Percentiles rank a stretch among this genome's conserved stretches.
These are phyloP conservation scores for Calcarius lapponicus DNA, from an alignment of 2,797 vertebrate species.

Conservation along the genomic window DNA sequence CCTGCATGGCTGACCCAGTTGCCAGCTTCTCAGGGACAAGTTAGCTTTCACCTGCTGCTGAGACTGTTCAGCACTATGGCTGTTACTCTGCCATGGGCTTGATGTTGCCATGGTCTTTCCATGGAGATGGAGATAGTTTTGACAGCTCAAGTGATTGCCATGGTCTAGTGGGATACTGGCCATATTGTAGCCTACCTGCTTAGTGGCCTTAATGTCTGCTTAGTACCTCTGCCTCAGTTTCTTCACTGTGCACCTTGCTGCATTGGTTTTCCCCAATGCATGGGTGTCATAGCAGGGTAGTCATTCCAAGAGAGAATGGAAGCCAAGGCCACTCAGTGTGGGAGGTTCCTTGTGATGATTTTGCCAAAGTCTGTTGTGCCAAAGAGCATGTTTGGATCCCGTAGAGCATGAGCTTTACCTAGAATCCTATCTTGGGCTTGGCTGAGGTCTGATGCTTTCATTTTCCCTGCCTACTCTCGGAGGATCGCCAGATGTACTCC, in stretches of 20 bases:
- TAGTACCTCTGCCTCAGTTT: slow-evolving; percentile 11
- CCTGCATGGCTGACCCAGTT: background rate
- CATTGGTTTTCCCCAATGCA: background rate
- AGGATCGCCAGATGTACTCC: background rate
- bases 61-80: slow-evolving; percentile 2
- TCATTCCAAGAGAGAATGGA: background rate
- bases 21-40: slow-evolving; percentile 28
- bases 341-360: background rate
- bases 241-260: background rate
- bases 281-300: background rate
- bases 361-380: background rate
- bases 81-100: background rate
- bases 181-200: background rate
- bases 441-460: background rate
- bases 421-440: background rate
- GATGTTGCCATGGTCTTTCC: slow-evolving; percentile 29
- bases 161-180: background rate
- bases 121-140: background rate
- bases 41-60: slow-evolving; percentile 36
- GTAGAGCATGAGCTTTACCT: background rate
- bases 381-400: background rate
- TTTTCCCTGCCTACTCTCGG: background rate
- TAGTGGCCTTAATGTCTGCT: background rate
- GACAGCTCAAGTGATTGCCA: background rate
- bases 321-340: background rate